Base-by-base conservation (phyloP, 1,140 invertebrate species). In the Wiebesia pumilae region DNA sequence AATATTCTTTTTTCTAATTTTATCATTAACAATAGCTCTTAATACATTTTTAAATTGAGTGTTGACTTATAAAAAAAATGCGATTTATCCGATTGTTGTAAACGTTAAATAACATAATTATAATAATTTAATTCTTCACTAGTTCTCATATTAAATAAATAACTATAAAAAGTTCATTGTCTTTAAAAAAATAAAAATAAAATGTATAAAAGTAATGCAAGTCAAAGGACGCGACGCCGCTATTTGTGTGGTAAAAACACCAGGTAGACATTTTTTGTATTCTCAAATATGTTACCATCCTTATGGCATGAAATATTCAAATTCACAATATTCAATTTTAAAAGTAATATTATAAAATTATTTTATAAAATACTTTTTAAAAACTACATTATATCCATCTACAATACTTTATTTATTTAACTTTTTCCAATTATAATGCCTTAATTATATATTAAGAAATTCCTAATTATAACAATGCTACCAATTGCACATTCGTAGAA, bases 231-330 rank as follows among this genome's bases (percentile, higher is more conserved):
- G 82, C 51, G 71, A 77, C 82, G 73, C 71, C 73, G 47, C 24
- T 71, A 33, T 85, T 85, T 85, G 83, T 85, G 77, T 85, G 83
- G 51, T 80, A 67, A 27, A 73, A 83, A 62, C 30, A 78, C 71
- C 77, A 85, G 33, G 77, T 6, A 3, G 47, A 78, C 84, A 85
- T 85, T 30, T 85, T 81, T 81, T 33, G 27, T n/a, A 16, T n/a
- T 58, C 80, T 85, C 33, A 58, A 85, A 85, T 85, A 0, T 81
- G 43, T 69, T 85, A 16, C 84, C 83, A 85, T 7, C 43, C 14
- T 71, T 35, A 71, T 12, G 69, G 19, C 35, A 73, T 24, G 16
- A 73, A 73, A 69, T 7, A 38, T 73, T 73, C 6, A 40, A 73
- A 73, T 38, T 10, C 19, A n/a, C n/a, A n/a, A n/a, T n/a, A n/a